Base-by-base conservation (phyloP, 2,113 vertebrate genomes). In the Nannospalax galili region DNA sequence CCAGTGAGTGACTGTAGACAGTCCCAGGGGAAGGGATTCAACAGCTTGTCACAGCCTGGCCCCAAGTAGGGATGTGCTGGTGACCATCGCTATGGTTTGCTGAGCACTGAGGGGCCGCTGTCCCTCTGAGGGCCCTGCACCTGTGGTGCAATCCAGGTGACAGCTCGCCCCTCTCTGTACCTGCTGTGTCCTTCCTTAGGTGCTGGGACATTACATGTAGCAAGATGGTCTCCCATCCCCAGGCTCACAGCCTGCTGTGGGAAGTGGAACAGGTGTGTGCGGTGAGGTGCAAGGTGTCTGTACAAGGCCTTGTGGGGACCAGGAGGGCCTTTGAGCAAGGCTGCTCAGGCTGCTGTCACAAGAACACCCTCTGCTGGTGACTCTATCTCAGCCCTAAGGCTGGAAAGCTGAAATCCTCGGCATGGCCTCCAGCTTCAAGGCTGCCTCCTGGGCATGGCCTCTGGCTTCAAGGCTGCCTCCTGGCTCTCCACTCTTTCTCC, bases 31-130 rank as follows among this genome's bases (percentile, higher is more conserved):
- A 17, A 69, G 28, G n/a, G 26, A 9, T 3, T 60, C 60, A 1
- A 52, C 17, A n/a, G 30, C 32, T 73, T 22, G 0, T 56, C 30
- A 15, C 67, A 9, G 40, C 24, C 1, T 20, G 22, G 75, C 75
- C 3, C 19, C 7, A 9, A 17, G 9, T 0, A 5, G 3, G 1
- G 1, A 1, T 19, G 20, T 7, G 20, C 7, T 17, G 26, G 22
- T 3, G 35, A 14, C 16, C 1, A 58, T 22, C 40, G 0, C 75
- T 16, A 0, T 32, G 20, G 9, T 24, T 24, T 20, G 0, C 1
- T 42, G 4, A 65, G 9, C 26, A 65, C 22, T n/a, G 84, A 85
- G 52, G 32, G 26, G 45, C 42, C 16, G 1, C 42, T 2, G 0
- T 7, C 15, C 30, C 22, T 42, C 37, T 3, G 28, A 75, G 75